Evolutionary conservation across 2,888 invertebrate species (phyloP).

Genomic region (Heliconius ethilla): DNA sequence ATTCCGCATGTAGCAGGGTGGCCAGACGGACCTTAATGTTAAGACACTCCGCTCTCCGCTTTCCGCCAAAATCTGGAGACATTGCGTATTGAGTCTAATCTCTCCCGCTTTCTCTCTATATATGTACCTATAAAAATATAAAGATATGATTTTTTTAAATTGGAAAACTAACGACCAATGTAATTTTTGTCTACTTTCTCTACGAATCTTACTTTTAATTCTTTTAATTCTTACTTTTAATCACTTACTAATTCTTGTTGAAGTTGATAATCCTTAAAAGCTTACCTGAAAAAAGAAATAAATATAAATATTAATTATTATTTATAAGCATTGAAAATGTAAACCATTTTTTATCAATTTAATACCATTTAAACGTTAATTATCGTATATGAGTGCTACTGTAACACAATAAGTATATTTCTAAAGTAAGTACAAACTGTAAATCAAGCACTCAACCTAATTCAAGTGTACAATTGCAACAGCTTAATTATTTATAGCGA

Average conservation of each 20-base stretch:
- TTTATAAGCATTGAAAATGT: not conserved
- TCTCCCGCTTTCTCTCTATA: too few species aligned
- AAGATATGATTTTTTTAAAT: not conserved
- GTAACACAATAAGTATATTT: not conserved
- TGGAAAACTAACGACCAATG: not conserved
- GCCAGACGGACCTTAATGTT: too few species aligned
- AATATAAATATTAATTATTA: not conserved
- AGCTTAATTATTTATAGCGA: slow-evolving; percentile 36
- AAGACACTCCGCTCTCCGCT: too few species aligned
- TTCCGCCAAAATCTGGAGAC: too few species aligned
- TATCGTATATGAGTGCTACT: not conserved
- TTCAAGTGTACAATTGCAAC: slow-evolving; percentile 23
- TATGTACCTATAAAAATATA: too few species aligned
- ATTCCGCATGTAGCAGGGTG: too few species aligned
- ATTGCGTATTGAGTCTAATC: too few species aligned
- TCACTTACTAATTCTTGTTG: not conserved
- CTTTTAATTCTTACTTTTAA: slow-evolving; percentile 4
- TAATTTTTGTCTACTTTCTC: not conserved
- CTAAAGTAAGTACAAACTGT: not conserved
- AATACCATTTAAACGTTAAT: not conserved
- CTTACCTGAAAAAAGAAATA: slow-evolving; percentile 23
- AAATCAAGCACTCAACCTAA: slow-evolving; percentile 24
- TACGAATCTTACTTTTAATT: too few species aligned
- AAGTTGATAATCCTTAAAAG: not conserved
- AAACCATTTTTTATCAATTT: too few species aligned